phyloP scores from a whole-genome alignment of 2,113 vertebrate genomes.

The Phodopus roborovskii region DNA sequence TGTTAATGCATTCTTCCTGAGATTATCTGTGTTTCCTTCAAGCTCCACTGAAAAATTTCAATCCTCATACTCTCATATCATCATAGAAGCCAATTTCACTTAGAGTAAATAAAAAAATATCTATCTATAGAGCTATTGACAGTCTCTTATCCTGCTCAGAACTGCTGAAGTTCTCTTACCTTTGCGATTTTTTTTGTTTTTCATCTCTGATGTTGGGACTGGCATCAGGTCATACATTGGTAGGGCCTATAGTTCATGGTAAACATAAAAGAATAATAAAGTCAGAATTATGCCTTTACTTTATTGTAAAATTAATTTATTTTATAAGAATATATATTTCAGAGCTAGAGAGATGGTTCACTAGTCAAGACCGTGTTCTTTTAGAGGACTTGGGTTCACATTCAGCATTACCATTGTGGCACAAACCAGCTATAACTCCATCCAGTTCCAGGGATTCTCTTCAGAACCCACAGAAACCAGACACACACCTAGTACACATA shows the following conservation, averaged over 20 bases:
- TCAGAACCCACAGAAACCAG: neutral
- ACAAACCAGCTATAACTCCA: neutral
- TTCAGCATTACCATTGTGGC: accelerated
- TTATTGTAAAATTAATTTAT: neutral
- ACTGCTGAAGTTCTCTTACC: neutral
- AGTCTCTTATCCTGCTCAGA: neutral
- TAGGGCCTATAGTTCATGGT: accelerated
- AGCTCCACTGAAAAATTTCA: neutral
- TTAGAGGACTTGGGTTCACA: neutral
- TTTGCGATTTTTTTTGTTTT: neutral
- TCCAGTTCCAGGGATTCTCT: neutral
- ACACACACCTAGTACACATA: neutral
- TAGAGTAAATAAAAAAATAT: neutral
- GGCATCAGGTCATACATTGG: accelerated
- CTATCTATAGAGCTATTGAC: neutral
- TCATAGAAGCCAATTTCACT: neutral
- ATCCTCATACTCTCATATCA: neutral
- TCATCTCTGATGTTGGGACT: neutral
- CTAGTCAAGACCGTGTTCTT: neutral
- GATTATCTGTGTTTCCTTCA: neutral
- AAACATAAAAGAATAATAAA: neutral
- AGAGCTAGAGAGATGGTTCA: neutral
- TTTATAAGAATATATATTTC: neutral
- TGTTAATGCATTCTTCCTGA: neutral
- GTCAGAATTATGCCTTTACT: neutral